phyloP scores from a whole-genome alignment of 2,888 invertebrate genomes.

The Boloria selene region DNA sequence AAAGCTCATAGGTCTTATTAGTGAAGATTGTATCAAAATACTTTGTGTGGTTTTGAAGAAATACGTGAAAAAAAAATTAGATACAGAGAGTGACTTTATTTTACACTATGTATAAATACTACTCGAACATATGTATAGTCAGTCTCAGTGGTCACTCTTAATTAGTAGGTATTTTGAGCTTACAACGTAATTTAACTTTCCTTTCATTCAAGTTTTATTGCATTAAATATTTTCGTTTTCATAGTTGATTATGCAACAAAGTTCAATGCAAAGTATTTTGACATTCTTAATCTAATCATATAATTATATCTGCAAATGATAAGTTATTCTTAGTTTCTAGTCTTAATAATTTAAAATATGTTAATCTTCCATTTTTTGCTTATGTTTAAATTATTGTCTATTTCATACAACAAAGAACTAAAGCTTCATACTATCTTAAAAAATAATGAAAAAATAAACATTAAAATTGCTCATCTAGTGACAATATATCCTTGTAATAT shows the following conservation, averaged over 20 bases:
- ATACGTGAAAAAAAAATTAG: too few relatives aligned
- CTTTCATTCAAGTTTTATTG: constrained; percentile 32
- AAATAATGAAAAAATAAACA: background rate
- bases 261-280: constrained; percentile 5
- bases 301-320: background rate
- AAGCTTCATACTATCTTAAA: background rate
- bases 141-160: constrained; percentile 19
- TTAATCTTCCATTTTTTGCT: too few relatives aligned
- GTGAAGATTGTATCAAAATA: too few relatives aligned
- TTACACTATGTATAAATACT: background rate
- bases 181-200: constrained; percentile 21
- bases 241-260: background rate
- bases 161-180: constrained; percentile 23
- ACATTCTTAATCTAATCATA: background rate
- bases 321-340: background rate
- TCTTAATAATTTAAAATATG: background rate
- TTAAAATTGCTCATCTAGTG: constrained; percentile 1
- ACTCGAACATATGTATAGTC: background rate
- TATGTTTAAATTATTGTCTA: too few relatives aligned
- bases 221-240: constrained; percentile 20
- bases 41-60: too few relatives aligned
- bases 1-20: too few relatives aligned
- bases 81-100: too few relatives aligned
- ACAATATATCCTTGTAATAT: constrained; percentile 38
- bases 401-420: too few relatives aligned